A percentile compares a stretch with the other conserved stretches of the same genome.
Conservation (phyloP, 1,140 invertebrate genomes). For the Drosophila lowei region DNA sequence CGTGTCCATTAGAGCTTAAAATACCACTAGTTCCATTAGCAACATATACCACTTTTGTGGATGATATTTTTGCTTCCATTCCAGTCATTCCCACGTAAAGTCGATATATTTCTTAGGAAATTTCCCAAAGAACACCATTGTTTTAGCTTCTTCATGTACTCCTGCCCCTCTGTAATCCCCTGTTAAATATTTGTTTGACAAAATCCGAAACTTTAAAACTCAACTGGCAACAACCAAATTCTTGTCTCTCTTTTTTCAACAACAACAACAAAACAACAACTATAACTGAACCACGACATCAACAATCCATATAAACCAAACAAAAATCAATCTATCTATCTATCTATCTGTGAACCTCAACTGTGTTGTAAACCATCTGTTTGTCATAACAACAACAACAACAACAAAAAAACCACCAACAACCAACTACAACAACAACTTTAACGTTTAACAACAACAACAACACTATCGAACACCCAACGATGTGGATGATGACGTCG, state of each 20-base stretch:
- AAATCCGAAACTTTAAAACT: constrained; percentile 57
- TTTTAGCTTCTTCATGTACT: constrained; percentile 47
- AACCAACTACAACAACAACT: constrained; percentile 48
- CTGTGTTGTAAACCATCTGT: constrained; percentile 59
- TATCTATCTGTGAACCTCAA: constrained; percentile 25
- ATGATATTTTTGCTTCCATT: background rate
- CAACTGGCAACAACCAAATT: constrained; percentile 73
- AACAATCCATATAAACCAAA: constrained; percentile 18
- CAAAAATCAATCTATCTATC: constrained; percentile 37
- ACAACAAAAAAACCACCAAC: constrained; percentile 44
- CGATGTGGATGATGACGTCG: constrained; percentile 80
- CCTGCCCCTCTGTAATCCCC: background rate
- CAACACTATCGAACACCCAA: constrained; percentile 41
- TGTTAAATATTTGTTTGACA: constrained; percentile 49
- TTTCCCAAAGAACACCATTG: constrained; percentile 27
- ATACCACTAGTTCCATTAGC: background rate
- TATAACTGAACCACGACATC: constrained; percentile 22
- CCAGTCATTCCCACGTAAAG: too few relatives aligned
- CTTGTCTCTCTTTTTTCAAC: constrained; percentile 71
- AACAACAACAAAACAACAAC: constrained; percentile 31
- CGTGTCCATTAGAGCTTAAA: background rate
- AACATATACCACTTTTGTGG: background rate
- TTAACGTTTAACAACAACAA: constrained; percentile 36
- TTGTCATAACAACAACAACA: constrained; percentile 63
- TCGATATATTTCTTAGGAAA: background rate